phyloP scores from a whole-genome alignment of 2,113 vertebrate genomes.

The Xyliphius kryptos region DNA sequence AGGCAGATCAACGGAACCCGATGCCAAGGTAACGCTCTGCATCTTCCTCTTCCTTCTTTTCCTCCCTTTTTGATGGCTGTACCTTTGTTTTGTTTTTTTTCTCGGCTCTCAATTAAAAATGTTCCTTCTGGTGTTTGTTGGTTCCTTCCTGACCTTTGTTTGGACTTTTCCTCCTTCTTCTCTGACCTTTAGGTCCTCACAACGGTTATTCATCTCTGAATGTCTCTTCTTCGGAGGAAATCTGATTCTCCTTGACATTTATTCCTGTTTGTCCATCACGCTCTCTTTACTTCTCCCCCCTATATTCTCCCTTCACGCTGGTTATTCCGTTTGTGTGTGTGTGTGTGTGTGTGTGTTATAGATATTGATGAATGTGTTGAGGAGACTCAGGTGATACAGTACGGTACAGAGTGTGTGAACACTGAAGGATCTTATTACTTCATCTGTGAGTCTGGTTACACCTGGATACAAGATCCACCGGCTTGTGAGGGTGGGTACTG shows the following conservation, averaged over 20 bases:
- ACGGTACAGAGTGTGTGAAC: conserved; percentile 82
- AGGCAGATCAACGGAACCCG: conserved; percentile 67
- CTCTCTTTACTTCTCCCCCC: not conserved
- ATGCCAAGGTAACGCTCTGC: conserved; percentile 77
- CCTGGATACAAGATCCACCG: conserved; percentile 60
- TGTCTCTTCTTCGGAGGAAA: not conserved
- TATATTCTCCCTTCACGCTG: not conserved
- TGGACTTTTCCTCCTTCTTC: not conserved
- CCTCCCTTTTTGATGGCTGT: not conserved
- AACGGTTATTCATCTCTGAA: not conserved
- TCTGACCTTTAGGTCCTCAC: not conserved
- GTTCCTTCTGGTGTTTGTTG: too few relatives aligned
- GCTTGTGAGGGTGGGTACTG: conserved; percentile 77
- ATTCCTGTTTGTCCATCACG: not conserved
- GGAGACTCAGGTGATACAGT: conserved; percentile 70
- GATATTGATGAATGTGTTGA: conserved; percentile 86
- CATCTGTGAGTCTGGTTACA: conserved; percentile 80
- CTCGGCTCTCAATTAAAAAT: too few relatives aligned
- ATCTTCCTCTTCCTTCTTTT: not conserved
- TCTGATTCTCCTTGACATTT: not conserved
- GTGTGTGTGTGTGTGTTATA: conserved; percentile 44
- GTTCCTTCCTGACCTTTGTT: not conserved
- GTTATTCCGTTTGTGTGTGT: conserved; percentile 1
- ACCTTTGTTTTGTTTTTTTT: not conserved
- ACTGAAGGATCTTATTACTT: conserved; percentile 81